Percentiles rank a stretch among this genome's conserved stretches.
Conservation (phyloP, 2,888 invertebrate genomes). For the Hydrotaea diabolus region DNA sequence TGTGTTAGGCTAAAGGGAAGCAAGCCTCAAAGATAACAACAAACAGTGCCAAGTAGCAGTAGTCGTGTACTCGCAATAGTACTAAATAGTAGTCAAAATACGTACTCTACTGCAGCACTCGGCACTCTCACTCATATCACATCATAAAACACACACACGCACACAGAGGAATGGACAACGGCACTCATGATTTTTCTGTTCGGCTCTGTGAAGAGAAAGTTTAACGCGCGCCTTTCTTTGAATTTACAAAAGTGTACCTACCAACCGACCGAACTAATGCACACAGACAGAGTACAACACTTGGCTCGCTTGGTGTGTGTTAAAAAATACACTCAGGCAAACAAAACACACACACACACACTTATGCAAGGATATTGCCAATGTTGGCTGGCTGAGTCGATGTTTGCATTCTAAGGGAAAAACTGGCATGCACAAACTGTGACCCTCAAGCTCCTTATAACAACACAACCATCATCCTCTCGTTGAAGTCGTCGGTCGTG, state of each 20-base stretch:
- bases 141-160: not conserved
- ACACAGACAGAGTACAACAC: not conserved
- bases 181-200: too few species aligned
- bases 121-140: slow-evolving; percentile 39
- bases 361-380: not conserved
- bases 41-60: slow-evolving; percentile 9
- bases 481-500: not conserved
- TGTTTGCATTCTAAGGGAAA: slow-evolving; percentile 40
- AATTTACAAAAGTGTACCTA: slow-evolving; percentile 22
- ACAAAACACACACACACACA: not conserved
- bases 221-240: slow-evolving; percentile 43
- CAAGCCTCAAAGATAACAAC: slow-evolving; percentile 36
- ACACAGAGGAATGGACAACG: not conserved
- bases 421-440: slow-evolving; percentile 22
- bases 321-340: not conserved
- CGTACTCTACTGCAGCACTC: not conserved
- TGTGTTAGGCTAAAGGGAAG: not conserved
- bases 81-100: not conserved
- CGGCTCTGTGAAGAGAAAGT: slow-evolving; percentile 39
- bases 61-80: not conserved
- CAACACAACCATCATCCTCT: slow-evolving; percentile 7
- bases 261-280: not conserved
- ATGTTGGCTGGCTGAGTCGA: slow-evolving; percentile 11
- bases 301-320: not conserved
- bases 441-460: slow-evolving; percentile 30